A percentile compares a stretch with the other conserved stretches of the same genome.
These are phyloP conservation scores for Cryptus viduatorius DNA, from an alignment of 2,888 invertebrate species.

Conservation along the genomic window DNA sequence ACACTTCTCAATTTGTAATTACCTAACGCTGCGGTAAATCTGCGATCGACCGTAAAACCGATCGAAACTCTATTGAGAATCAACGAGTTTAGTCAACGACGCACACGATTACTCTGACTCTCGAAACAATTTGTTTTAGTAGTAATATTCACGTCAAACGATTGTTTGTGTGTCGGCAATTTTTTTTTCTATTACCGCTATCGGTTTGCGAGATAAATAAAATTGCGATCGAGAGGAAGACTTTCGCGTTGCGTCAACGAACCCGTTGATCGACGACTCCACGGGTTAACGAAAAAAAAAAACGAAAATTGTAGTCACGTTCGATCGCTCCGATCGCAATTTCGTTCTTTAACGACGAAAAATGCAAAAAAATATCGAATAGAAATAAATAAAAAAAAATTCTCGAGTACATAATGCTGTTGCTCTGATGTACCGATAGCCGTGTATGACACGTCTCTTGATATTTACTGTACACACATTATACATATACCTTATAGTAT, in stretches of 20 bases:
- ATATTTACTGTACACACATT: conserved; percentile 69
- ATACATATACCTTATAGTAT: conserved; percentile 58
- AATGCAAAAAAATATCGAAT: conserved; percentile 41
- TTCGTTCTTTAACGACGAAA: conserved; percentile 25
- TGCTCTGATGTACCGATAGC: conserved; percentile 79
- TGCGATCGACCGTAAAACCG: background rate
- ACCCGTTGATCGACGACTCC: background rate
- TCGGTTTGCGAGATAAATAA: background rate
- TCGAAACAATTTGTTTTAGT: background rate
- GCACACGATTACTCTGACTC: conserved; percentile 8
- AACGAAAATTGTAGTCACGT: conserved; percentile 60
- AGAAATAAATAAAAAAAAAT: conserved; percentile 27
- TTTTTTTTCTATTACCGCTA: background rate
- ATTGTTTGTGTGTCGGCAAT: background rate
- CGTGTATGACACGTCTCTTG: conserved; percentile 75
- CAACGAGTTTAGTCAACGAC: conserved; percentile 1
- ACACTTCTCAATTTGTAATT: conserved; percentile 47
- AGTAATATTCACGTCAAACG: background rate
- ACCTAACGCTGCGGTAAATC: conserved; percentile 46
- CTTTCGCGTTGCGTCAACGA: background rate
- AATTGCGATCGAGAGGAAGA: background rate
- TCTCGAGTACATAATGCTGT: conserved; percentile 71
- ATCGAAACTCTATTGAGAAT: conserved; percentile 16
- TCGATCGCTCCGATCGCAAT: conserved; percentile 54
- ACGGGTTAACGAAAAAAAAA: background rate